Percentiles rank a stretch among this genome's conserved stretches.
phyloP scores from a whole-genome alignment of 2,797 vertebrate species.

The Zonotrichia albicollis region DNA sequence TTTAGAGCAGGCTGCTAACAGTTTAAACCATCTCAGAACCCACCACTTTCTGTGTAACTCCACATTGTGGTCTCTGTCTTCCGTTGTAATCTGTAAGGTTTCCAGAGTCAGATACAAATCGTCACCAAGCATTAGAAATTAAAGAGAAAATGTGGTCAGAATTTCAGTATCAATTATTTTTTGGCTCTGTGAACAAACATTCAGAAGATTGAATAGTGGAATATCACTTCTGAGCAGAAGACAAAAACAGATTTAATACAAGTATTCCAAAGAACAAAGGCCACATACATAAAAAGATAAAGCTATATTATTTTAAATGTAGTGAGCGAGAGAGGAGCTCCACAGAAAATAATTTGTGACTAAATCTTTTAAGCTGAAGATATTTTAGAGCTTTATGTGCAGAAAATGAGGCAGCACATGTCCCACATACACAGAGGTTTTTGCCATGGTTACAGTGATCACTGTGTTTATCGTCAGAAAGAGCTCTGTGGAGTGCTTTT shows the following conservation, averaged over 20 bases:
- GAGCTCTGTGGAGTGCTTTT: not conserved
- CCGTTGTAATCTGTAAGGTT: not conserved
- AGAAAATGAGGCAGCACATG: not conserved
- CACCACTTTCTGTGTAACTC: not conserved
- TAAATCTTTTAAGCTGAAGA: not conserved
- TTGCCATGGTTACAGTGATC: not conserved
- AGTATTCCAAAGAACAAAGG: not conserved
- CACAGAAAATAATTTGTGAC: not conserved
- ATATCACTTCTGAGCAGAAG: not conserved
- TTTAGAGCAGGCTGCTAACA: constrained; percentile 10
- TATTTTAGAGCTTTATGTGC: not conserved
- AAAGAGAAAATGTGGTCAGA: not conserved
- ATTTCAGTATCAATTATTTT: not conserved
- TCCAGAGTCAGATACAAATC: not conserved
- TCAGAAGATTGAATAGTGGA: not conserved
- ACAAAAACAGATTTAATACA: not conserved
- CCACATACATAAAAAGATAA: not conserved
- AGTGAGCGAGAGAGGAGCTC: not conserved
- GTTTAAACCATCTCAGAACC: constrained; percentile 11
- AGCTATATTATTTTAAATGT: not conserved
- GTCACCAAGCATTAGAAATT: not conserved
- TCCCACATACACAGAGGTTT: not conserved
- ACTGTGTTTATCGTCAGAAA: not conserved
- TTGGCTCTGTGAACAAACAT: not conserved
- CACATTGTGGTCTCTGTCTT: not conserved